Base-by-base conservation (phyloP, 2,797 vertebrate genomes). In the Percopsis omiscomaycus region DNA sequence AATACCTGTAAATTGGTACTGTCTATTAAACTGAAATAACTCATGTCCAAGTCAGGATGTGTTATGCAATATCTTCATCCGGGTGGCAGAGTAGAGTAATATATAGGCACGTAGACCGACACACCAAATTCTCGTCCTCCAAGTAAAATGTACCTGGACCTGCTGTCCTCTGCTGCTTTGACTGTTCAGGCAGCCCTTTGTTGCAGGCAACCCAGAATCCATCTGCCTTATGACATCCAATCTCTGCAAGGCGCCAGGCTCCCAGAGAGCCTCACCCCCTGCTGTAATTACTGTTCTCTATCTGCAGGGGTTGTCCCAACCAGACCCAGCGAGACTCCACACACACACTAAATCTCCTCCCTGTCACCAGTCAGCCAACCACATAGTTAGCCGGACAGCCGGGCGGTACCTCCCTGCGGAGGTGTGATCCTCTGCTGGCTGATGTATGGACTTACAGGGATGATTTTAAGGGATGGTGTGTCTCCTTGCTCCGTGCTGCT, bases 241-340 rank as follows among this genome's bases (percentile, higher is more conserved):
- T 81, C 81, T 82, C 75, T 77, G 77, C 80, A 81, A 71, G 80
- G 61, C 78, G 77, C 58, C 74, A 81, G 69, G 75, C 64, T 81
- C 77, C 77, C 76, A 57, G 64, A 13, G 62, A 78, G 72, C 59
- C 55, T 51, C 53, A 30, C 50, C 66, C 59, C 67, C 58, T 66
- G 75, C 83, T 81, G 76, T 88, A 86, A 91, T 91, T 87, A 88
- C 78, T 42, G 73, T 84, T 85, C 83, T 75, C 82, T 77, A 75
- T 84, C 84, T 73, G 59, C 69, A 5, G 51, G 64, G 77, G 85
- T 82, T 74, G 76, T 82, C 70, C 69, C 15, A 50, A 80, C 62
- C 74, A 68, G 59, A 62, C 69, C 79, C 71, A 45, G 67, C 16
- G 84, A 83, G 81, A 80, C 69, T 59, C 56, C 11, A 52, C 71